A percentile compares a stretch with the other conserved stretches of the same genome.
These are phyloP conservation scores for Sebastes hopkinsi DNA, from an alignment of 2,797 vertebrate species.

Conservation along the genomic window DNA sequence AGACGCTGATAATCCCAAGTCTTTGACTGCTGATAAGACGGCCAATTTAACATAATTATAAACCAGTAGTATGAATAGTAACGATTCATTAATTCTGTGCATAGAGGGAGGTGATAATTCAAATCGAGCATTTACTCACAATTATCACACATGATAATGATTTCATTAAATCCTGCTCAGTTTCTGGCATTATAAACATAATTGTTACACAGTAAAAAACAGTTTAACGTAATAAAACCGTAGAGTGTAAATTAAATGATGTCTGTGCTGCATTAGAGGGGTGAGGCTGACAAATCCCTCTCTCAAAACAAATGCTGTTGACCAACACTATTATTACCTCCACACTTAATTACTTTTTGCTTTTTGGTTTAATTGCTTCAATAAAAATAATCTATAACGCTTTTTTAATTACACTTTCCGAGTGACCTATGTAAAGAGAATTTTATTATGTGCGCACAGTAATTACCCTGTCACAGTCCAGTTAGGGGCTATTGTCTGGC, in stretches of 20 bases:
- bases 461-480: constrained; percentile 99
- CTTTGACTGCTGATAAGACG: constrained; percentile 85
- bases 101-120: constrained; percentile 80
- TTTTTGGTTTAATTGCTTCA: constrained; percentile 99
- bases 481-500: constrained; percentile 95
- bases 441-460: constrained; percentile 96
- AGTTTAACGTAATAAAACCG: constrained; percentile 93
- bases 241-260: constrained; percentile 88
- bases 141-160: constrained; percentile 83
- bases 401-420: constrained; percentile 99
- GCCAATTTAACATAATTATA: constrained; percentile 89
- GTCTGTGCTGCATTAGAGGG: constrained; percentile 83
- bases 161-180: constrained; percentile 90
- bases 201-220: constrained; percentile 91
- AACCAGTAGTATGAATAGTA: constrained; percentile 83
- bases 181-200: constrained; percentile 99
- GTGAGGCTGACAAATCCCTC: constrained; percentile 87
- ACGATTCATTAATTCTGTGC: constrained; percentile 82
- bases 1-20: constrained; percentile 84
- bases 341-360: constrained; percentile 93
- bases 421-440: constrained; percentile 98
- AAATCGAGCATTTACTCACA: constrained; percentile 81
- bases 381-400: constrained; percentile 99
- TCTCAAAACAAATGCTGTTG: constrained; percentile 95
- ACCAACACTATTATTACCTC: constrained; percentile 99